Evolutionary conservation across 1,140 invertebrate genomes (phyloP).

Genomic region (Acromyrmex heyeri): DNA sequence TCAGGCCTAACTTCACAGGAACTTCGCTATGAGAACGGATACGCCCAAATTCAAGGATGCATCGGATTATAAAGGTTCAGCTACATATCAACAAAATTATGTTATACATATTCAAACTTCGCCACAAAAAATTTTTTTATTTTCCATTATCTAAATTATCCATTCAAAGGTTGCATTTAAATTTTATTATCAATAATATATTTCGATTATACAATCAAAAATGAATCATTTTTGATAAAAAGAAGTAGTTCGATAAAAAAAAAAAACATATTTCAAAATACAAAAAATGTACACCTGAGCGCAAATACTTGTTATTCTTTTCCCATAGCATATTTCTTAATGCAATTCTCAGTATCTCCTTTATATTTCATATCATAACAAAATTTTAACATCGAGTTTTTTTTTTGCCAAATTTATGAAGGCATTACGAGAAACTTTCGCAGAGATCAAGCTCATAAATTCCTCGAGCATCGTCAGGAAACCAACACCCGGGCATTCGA

Average conservation of each 20-base stretch:
- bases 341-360: neutral
- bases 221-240: neutral
- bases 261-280: neutral
- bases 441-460: constrained; percentile 29
- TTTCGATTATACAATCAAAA: neutral
- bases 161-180: neutral
- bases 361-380: neutral
- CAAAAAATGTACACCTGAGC: neutral
- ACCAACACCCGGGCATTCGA: constrained; percentile 17
- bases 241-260: neutral
- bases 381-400: neutral
- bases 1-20: constrained; percentile 29
- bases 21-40: constrained; percentile 33
- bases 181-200: neutral
- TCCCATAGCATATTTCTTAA: neutral
- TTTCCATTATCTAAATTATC: neutral
- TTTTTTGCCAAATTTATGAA: neutral
- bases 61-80: constrained; percentile 27
- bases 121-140: neutral
- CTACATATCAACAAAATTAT: constrained; percentile 15
- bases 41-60: constrained; percentile 55
- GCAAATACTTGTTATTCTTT: neutral
- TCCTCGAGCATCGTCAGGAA: constrained; percentile 22
- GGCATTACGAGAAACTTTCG: neutral
- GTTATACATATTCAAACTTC: neutral